phyloP scores from a whole-genome alignment of 1,140 invertebrate species.

The Plodia interpunctella region DNA sequence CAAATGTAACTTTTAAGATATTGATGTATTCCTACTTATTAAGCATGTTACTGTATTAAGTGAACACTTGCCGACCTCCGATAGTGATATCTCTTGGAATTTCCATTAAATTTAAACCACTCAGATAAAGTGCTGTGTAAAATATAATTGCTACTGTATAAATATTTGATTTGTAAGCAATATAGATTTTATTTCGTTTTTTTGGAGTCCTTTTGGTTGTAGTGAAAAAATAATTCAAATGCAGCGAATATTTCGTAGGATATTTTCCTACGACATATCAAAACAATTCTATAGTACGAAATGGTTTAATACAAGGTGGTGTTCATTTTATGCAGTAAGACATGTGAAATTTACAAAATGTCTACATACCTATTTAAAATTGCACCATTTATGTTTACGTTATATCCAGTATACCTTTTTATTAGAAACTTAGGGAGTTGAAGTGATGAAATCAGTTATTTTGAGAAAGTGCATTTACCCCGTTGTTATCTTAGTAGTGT shows the following conservation, averaged over 20 bases:
- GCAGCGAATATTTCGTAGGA: too few species aligned
- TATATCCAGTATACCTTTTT: slow-evolving; percentile 23
- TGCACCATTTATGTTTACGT: slow-evolving; percentile 20
- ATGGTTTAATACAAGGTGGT: slow-evolving; percentile 15
- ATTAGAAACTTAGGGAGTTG: slow-evolving; percentile 33
- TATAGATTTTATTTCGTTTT: too few species aligned
- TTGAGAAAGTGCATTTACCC: slow-evolving; percentile 59
- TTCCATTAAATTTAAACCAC: not conserved
- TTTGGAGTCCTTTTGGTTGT: too few species aligned
- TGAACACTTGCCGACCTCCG: slow-evolving; percentile 24
- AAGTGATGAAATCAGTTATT: slow-evolving; percentile 44
- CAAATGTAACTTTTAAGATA: slow-evolving; percentile 21
- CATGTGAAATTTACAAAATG: slow-evolving; percentile 28
- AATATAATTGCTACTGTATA: too few species aligned
- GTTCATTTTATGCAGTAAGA: slow-evolving; percentile 42
- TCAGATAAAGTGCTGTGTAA: not conserved
- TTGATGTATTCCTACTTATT: slow-evolving; percentile 18
- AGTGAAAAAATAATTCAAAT: too few species aligned
- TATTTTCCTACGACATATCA: too few species aligned
- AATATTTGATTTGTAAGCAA: too few species aligned
- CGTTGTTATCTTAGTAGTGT: slow-evolving; percentile 42
- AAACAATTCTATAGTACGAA: too few species aligned
- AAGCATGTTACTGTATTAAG: slow-evolving; percentile 38
- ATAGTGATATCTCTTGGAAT: not conserved
- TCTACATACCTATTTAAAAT: slow-evolving; percentile 11